Conservation (phyloP, 1,140 invertebrate genomes). For the Nilaparvata lugens region DNA sequence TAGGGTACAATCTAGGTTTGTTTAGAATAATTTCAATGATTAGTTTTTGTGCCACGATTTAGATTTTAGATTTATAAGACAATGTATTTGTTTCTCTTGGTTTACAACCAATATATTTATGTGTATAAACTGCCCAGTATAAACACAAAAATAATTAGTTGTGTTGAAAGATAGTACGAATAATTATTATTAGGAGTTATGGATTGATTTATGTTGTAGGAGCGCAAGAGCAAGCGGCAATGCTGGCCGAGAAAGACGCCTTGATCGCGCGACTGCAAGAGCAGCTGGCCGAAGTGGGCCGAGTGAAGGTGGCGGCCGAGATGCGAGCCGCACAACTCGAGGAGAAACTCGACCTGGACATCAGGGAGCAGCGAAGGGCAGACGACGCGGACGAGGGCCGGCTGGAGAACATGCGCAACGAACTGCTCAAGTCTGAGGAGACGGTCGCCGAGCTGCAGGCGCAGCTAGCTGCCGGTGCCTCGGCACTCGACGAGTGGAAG, state of each 20-base stretch:
- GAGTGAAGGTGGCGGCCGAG: conserved; percentile 22
- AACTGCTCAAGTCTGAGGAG: background rate
- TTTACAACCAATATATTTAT: no score
- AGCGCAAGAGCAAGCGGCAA: conserved; percentile 35
- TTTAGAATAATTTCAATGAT: no score
- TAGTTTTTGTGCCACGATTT: no score
- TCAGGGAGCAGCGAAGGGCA: conserved; percentile 39
- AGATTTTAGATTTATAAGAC: no score
- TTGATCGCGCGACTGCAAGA: conserved; percentile 34
- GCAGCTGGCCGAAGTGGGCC: conserved; percentile 26
- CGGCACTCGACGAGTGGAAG: conserved; percentile 24
- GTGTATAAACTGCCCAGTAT: no score
- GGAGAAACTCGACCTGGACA: conserved; percentile 20
- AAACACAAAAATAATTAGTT: no score
- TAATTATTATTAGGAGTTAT: no score
- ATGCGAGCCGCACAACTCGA: conserved; percentile 22
- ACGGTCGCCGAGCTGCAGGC: conserved; percentile 3
- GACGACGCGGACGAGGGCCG: conserved; percentile 31
- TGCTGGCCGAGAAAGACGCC: conserved; percentile 31
- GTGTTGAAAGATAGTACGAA: no score
- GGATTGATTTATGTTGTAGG: conserved; percentile 25
- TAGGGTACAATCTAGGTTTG: no score
- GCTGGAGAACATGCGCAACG: conserved; percentile 16
- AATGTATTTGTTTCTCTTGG: no score
- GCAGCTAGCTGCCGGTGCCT: conserved; percentile 15